Percentiles rank a stretch among this genome's conserved stretches.
Evolutionary conservation across 2,113 vertebrate genomes (phyloP).

Genomic region (Marmota flaviventris): DNA sequence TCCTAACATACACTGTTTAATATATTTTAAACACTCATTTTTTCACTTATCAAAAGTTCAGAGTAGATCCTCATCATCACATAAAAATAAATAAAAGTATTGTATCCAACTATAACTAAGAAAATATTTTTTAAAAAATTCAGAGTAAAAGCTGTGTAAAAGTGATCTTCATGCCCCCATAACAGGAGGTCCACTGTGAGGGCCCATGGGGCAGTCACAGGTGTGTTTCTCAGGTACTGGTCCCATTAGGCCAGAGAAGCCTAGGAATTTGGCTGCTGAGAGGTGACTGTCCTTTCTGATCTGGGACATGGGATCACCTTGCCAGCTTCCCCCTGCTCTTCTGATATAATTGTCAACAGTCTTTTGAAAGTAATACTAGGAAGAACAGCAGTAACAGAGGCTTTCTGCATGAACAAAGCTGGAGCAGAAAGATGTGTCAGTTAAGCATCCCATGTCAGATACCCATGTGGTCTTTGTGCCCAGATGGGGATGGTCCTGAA

Average conservation of each 20-base stretch:
- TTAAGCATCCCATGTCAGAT: neutral
- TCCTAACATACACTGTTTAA: neutral
- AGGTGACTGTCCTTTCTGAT: neutral
- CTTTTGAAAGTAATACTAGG: neutral
- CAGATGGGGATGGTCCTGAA: neutral
- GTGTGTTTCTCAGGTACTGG: neutral
- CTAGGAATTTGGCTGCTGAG: neutral
- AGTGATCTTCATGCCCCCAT: no score
- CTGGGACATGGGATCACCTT: neutral
- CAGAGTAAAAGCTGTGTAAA: neutral
- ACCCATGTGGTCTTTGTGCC: neutral
- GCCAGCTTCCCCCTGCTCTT: neutral
- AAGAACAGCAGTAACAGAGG: neutral
- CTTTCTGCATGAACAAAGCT: neutral
- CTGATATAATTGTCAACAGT: neutral
- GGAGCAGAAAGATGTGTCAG: neutral
- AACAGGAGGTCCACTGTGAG: fast-evolving
- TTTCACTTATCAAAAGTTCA: neutral
- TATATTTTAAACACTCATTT: neutral
- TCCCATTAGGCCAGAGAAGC: no score
- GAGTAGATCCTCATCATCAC: no score
- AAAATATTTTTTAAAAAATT: no score
- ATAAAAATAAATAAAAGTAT: no score
- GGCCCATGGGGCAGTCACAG: fast-evolving
- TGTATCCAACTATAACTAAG: no score